These are phyloP conservation scores for Crossaster papposus DNA, from an alignment of 53 echinoderm and acorn worm genomes.

Conservation along the genomic window DNA sequence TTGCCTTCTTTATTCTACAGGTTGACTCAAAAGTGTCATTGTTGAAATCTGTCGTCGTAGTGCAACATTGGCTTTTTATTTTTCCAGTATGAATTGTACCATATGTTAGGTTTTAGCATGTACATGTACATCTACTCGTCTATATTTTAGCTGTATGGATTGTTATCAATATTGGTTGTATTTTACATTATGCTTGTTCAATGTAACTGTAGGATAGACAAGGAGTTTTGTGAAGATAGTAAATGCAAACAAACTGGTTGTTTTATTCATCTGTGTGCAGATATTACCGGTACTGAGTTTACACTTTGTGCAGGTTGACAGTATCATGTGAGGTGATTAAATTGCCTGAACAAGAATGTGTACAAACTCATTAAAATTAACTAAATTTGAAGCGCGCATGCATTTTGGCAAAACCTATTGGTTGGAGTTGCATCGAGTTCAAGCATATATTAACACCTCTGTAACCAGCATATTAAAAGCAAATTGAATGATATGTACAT, in stretches of 20 bases:
- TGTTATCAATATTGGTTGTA: background rate
- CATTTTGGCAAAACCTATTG: too few species aligned
- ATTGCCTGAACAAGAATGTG: too few species aligned
- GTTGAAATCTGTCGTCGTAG: background rate
- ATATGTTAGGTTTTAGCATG: background rate
- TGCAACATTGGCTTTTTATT: background rate
- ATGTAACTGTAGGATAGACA: background rate
- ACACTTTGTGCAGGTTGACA: too few species aligned
- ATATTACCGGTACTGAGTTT: too few species aligned
- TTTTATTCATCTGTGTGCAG: background rate
- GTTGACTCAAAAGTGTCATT: background rate
- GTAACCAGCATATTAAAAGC: too few species aligned
- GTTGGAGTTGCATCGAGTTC: too few species aligned
- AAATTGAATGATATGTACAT: too few species aligned
- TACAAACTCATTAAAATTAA: too few species aligned
- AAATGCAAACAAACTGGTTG: background rate
- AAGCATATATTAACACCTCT: too few species aligned
- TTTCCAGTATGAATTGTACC: background rate
- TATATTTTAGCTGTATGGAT: background rate
- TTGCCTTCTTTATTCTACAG: background rate
- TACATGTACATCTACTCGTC: background rate
- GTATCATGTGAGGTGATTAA: too few species aligned
- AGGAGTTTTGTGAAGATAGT: background rate
- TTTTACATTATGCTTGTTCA: background rate
- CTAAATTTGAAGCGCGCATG: too few species aligned